A percentile compares a stretch with the other conserved stretches of the same genome.
phyloP scores from a whole-genome alignment of 2,888 invertebrate genomes.

The Orchesella flavescens region DNA sequence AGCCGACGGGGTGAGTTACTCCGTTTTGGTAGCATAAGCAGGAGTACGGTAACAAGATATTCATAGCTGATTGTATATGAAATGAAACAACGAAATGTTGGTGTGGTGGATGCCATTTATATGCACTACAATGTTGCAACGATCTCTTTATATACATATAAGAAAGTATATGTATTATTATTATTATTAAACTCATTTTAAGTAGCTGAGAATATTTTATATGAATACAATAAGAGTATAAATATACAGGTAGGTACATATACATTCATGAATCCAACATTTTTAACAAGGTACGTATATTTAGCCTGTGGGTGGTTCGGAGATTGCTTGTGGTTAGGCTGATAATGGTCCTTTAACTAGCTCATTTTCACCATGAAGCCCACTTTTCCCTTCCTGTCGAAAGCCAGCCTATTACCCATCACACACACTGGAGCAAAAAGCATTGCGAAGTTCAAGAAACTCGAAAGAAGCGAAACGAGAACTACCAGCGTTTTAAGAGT shows the following conservation, averaged over 20 bases:
- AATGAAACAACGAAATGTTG: too few relatives aligned
- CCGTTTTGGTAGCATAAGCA: background rate
- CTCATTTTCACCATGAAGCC: slow-evolving; percentile 41
- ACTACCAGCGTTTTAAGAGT: too few relatives aligned
- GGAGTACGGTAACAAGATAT: background rate
- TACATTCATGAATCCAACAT: background rate
- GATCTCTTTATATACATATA: background rate
- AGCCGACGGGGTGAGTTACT: background rate
- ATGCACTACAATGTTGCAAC: background rate
- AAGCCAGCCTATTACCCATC: too few relatives aligned
- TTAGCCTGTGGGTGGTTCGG: slow-evolving; percentile 20
- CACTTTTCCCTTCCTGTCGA: slow-evolving; percentile 10
- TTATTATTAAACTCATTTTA: slow-evolving; percentile 19
- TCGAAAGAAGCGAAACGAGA: background rate
- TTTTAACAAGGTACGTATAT: background rate
- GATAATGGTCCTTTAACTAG: slow-evolving; percentile 50
- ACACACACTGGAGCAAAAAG: background rate
- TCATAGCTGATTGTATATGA: background rate
- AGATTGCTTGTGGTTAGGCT: slow-evolving; percentile 16
- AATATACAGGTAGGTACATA: too few relatives aligned
- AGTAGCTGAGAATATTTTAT: background rate
- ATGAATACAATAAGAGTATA: background rate
- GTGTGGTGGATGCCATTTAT: background rate
- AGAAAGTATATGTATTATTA: slow-evolving; percentile 3
- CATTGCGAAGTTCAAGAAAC: background rate